These are phyloP conservation scores for Lagopus leucura DNA, from an alignment of 2,113 vertebrate genomes.

Conservation along the genomic window DNA sequence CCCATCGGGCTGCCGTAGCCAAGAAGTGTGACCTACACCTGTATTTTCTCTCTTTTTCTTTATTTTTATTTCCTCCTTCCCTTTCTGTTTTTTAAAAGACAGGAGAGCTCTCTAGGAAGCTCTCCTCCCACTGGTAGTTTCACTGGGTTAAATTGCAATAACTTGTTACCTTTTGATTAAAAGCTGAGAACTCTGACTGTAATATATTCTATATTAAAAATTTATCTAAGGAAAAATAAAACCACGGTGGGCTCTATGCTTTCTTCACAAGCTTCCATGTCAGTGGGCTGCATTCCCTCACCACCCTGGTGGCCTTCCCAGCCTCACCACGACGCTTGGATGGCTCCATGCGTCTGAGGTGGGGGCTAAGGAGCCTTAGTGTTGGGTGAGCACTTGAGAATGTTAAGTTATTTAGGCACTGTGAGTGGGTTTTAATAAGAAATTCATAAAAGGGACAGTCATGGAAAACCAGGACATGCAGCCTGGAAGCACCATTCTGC, in stretches of 20 bases:
- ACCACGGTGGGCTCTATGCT: constrained; percentile 59
- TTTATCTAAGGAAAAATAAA: constrained; percentile 80
- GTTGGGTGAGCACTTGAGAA: neutral
- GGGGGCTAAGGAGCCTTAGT: neutral
- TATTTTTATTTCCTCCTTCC: neutral
- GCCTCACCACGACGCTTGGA: accelerated
- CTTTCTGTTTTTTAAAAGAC: constrained; percentile 26
- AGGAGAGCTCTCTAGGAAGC: constrained; percentile 76
- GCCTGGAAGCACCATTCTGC: neutral
- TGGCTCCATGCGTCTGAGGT: neutral
- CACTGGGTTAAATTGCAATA: constrained; percentile 76
- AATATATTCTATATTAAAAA: constrained; percentile 76
- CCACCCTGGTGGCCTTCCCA: accelerated
- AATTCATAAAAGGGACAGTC: neutral
- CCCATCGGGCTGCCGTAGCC: neutral
- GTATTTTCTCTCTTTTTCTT: constrained; percentile 25
- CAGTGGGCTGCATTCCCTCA: accelerated
- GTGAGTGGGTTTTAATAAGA: neutral
- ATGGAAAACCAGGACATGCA: neutral
- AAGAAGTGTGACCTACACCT: neutral
- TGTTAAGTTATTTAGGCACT: neutral
- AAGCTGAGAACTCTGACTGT: constrained; percentile 73
- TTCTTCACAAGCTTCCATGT: constrained; percentile 3
- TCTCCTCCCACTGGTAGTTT: constrained; percentile 59
- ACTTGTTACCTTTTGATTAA: constrained; percentile 77